Percentiles rank a stretch among this genome's conserved stretches.
Evolutionary conservation across 2,888 invertebrate genomes (phyloP).

Genomic region (Eucera pruinosa): DNA sequence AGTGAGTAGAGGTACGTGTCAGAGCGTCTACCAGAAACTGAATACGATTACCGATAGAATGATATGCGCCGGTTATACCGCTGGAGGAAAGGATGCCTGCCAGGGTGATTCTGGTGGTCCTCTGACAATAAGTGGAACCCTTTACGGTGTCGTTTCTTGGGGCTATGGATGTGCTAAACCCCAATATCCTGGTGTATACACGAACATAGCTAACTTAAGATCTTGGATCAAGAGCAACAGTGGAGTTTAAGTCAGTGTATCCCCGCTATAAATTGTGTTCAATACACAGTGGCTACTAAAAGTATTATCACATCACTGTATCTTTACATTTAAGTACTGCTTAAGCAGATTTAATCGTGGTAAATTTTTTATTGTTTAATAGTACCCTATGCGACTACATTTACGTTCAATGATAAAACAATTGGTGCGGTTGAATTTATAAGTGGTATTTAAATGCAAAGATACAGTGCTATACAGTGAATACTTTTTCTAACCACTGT

Average conservation of each 20-base stretch:
- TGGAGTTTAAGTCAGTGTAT: slow-evolving; percentile 27
- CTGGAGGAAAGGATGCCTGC: slow-evolving; percentile 86
- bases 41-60: slow-evolving; percentile 85
- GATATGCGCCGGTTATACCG: slow-evolving; percentile 87
- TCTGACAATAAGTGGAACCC: slow-evolving; percentile 82
- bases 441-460: no score
- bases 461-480: no score
- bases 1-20: slow-evolving; percentile 83
- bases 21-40: slow-evolving; percentile 82
- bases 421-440: no score
- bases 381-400: no score
- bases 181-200: slow-evolving; percentile 86
- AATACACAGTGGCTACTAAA: background rate
- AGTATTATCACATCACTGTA: no score
- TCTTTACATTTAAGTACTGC: no score
- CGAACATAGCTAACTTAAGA: slow-evolving; percentile 82
- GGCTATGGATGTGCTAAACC: slow-evolving; percentile 85
- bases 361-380: no score
- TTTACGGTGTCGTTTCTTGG: slow-evolving; percentile 86
- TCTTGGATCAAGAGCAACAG: slow-evolving; percentile 68
- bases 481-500: no score
- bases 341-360: no score
- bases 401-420: no score
- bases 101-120: slow-evolving; percentile 87
- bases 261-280: no score